phyloP scores from a whole-genome alignment of 1,140 invertebrate species.

The Saccostrea glomerata region DNA sequence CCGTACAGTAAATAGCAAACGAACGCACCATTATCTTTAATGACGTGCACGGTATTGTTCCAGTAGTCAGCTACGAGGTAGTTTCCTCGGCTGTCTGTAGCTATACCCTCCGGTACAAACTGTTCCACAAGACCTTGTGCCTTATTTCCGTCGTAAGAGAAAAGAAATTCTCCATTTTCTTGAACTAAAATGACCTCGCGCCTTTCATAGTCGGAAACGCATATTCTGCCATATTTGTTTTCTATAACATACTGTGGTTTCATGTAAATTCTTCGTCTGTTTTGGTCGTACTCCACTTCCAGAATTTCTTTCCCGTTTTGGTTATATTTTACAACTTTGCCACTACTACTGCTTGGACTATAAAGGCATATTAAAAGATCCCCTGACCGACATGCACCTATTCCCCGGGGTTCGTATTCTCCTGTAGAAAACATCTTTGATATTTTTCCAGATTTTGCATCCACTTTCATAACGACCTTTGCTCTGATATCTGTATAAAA shows the following conservation, averaged over 20 bases:
- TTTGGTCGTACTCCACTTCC: not conserved
- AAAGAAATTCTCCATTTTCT: not conserved
- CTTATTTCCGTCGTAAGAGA: constrained; percentile 23
- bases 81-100: not conserved
- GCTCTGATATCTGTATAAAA: not conserved
- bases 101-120: not conserved
- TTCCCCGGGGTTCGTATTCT: not conserved
- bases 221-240: constrained; percentile 14
- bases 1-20: not conserved
- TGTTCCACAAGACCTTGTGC: not conserved
- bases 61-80: not conserved
- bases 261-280: not conserved
- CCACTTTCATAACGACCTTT: constrained; percentile 2
- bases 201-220: not conserved
- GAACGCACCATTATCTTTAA: constrained; percentile 1
- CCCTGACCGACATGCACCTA: not conserved
- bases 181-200: not conserved
- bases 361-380: constrained; percentile 8
- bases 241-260: constrained; percentile 19
- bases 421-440: not conserved
- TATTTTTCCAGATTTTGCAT: not conserved
- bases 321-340: not conserved
- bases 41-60: not conserved
- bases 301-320: not conserved
- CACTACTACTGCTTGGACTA: not conserved